phyloP scores from a whole-genome alignment of 2,113 vertebrate species.

The Trichechus manatus region DNA sequence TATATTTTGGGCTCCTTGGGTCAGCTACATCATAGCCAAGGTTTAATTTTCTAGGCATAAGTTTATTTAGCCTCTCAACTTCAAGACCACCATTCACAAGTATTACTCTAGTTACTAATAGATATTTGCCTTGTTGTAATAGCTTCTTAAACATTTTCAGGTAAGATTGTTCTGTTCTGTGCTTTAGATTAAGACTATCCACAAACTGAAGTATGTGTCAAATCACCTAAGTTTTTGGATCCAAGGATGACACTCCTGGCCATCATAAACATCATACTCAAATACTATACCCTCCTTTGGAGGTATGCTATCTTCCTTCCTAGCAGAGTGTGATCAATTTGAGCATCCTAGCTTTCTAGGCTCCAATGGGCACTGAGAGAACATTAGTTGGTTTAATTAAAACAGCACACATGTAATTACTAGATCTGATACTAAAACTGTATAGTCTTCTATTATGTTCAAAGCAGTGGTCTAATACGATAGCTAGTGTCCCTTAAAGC shows the following conservation, averaged over 20 bases:
- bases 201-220: background rate
- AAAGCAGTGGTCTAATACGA: background rate
- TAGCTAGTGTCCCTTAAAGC: background rate
- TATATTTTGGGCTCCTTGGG: background rate
- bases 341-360: slow-evolving; percentile 43
- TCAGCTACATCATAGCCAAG: background rate
- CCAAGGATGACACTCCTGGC: background rate
- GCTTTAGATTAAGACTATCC: background rate
- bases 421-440: background rate
- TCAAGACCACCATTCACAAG: background rate
- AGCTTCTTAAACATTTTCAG: background rate
- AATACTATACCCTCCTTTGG: background rate
- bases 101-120: background rate
- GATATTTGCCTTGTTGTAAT: slow-evolving; percentile 32
- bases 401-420: slow-evolving; percentile 61
- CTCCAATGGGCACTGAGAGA: slow-evolving; percentile 51
- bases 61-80: background rate
- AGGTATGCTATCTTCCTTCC: slow-evolving; percentile 26
- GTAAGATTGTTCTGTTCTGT: background rate
- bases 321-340: background rate
- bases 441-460: background rate
- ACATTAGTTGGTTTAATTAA: slow-evolving; percentile 69
- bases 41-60: slow-evolving; percentile 4
- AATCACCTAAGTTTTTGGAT: background rate
- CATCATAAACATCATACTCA: slow-evolving; percentile 28